Percentiles rank a stretch among this genome's conserved stretches.
Conservation (phyloP, 2,113 vertebrate species). For the Etheostoma cragini region DNA sequence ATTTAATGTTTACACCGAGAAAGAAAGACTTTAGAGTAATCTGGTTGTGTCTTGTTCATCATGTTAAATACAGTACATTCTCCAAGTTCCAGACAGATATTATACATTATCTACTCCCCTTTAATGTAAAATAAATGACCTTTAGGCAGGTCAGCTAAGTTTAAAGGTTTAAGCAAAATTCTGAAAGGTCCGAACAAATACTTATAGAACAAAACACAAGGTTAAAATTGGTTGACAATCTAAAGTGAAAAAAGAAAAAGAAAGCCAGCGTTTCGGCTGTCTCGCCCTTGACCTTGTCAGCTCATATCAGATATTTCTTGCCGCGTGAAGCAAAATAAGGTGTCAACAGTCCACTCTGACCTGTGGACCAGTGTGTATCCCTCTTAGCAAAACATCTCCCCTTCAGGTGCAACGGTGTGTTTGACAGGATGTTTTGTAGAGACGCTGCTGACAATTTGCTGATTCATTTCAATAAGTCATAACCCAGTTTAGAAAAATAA, state of each 20-base stretch:
- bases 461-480: neutral
- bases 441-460: neutral
- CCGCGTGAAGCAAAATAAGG: slow-evolving; percentile 7
- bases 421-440: neutral
- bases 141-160: neutral
- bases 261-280: neutral
- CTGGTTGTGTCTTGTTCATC: neutral
- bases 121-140: neutral
- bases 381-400: neutral
- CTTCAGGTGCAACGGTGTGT: neutral
- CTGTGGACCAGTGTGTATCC: neutral
- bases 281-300: neutral
- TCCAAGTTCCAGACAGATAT: neutral
- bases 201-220: neutral
- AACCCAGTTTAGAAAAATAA: neutral
- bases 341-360: neutral
- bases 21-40: neutral
- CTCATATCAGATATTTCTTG: slow-evolving; percentile 1
- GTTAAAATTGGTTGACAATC: neutral
- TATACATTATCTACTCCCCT: neutral
- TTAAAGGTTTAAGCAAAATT: neutral
- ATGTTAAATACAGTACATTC: neutral
- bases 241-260: neutral
- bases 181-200: neutral
- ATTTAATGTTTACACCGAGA: neutral